Evolutionary conservation across 2,113 vertebrate genomes (phyloP).

Genomic region (Amphilophus citrinellus): DNA sequence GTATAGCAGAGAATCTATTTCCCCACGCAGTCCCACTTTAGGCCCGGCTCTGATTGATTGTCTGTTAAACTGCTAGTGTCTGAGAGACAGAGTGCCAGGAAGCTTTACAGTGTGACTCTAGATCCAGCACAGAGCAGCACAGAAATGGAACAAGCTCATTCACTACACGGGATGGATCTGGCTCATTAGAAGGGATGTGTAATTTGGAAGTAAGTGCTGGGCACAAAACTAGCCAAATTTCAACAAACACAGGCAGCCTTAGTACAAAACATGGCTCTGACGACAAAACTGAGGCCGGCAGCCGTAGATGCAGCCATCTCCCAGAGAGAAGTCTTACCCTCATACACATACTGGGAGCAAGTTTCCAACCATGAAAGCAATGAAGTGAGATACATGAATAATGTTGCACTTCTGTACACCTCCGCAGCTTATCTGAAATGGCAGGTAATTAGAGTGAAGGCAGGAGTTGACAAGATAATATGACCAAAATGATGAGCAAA

Average conservation of each 20-base stretch:
- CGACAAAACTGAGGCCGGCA: slow-evolving; percentile 27
- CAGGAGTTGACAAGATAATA: not conserved
- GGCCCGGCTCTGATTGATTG: slow-evolving; percentile 67
- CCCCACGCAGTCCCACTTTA: slow-evolving; percentile 43
- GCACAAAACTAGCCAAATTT: slow-evolving; percentile 29
- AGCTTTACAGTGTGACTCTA: slow-evolving; percentile 43
- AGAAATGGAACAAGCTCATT: slow-evolving; percentile 10
- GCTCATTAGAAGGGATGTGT: slow-evolving; percentile 53
- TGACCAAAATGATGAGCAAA: slow-evolving; percentile 3
- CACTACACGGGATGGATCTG: slow-evolving; percentile 35
- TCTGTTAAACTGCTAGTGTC: slow-evolving; percentile 54
- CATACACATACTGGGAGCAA: slow-evolving; percentile 1
- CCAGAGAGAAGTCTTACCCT: slow-evolving; percentile 13
- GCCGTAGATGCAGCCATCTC: not conserved
- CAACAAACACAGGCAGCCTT: slow-evolving; percentile 11
- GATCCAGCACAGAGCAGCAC: not conserved
- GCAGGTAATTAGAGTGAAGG: slow-evolving; percentile 43
- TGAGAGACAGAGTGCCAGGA: slow-evolving; percentile 62
- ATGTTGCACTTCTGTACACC: slow-evolving; percentile 42
- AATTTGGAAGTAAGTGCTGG: slow-evolving; percentile 53
- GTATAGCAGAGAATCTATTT: slow-evolving; percentile 40
- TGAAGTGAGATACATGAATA: slow-evolving; percentile 21
- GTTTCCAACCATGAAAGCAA: slow-evolving; percentile 27
- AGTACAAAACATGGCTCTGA: slow-evolving; percentile 10
- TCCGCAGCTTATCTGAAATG: slow-evolving; percentile 29